Base-by-base conservation (phyloP, 2,888 invertebrate species). In the Bugula neritina region DNA sequence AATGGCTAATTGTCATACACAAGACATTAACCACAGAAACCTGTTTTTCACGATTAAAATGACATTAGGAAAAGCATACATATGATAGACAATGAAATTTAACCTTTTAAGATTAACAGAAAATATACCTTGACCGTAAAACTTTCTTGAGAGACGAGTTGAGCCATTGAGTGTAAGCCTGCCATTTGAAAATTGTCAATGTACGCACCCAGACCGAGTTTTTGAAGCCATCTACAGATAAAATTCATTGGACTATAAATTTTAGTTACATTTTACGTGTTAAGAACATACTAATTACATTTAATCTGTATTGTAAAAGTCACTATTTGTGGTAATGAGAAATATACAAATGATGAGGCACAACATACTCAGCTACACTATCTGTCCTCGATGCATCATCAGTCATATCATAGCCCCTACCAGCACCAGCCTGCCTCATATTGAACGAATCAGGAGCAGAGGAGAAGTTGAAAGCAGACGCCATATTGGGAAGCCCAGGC, bases 111-210 rank as follows among this genome's bases (percentile, higher is more conserved):
- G n/a, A n/a, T n/a, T n/a, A n/a, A n/a, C n/a, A n/a, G n/a, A n/a
- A n/a, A n/a, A n/a, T 76, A 76, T 76, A 82, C 82, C 76, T 81
- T 81, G 23, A 80, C 71, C 1, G 78, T 77, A 75, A 81, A 81
- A 25, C 80, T 79, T 58, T 80, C 79, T 63, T 63, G 31, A 63
- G 63, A 31, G 5, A 31, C n/a, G 23, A 83, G 74, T 74, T 83
- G 80, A 31, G 74, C 77, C 75, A 83, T 76, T 69, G 78, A 78
- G 72, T 75, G 75, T 3, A 79, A 75, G 54, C 80, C 80, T 57
- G 75, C 73, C 71, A 79, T 79, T 43, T 81, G 80, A 73, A 83
- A 83, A 52, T 76, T 77, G 75, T 82, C 82, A 54, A 79, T 78
- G 73, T 83, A 83, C 0, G 81, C 80, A 25, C 78, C 76, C 69